Base-by-base conservation (phyloP, 2,888 invertebrate genomes). In the Drosophila affinis region DNA sequence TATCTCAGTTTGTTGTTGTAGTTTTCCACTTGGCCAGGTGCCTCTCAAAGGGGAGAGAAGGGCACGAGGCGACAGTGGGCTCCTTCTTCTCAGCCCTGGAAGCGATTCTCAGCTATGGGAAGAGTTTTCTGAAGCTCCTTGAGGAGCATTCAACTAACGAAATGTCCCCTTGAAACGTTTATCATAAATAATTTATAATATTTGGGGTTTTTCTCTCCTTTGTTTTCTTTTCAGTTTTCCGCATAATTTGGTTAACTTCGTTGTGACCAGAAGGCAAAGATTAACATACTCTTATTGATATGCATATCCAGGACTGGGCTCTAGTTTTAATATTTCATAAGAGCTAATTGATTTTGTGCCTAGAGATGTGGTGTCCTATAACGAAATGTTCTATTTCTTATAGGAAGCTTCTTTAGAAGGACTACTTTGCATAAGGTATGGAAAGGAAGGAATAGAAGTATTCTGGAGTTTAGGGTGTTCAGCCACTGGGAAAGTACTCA, bases 161-260 rank as follows among this genome's bases (percentile, higher is more conserved):
- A 82, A 78, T 76, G 78, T 70, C 55, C 72, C 62, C 70, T 77
- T 70, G 73, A 79, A 87, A 74, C 80, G 77, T 77, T 87, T 88
- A 79, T 73, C 73, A 87, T 87, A 78, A 87, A 87, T 87, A 72
- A 86, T 87, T 78, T 77, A 87, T 79, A 73, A 74, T 71, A 67
- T 75, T 79, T 73, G 71, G 64, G 55, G 62, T 75, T 65, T 76
- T 76, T 69, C 72, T 71, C 76, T 72, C n/a, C n/a, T 83, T 80
- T 54, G 47, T 60, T 59, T 72, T 49, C 6, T 46, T 27, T 55
- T 58, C n/a, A 21, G 9, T 56, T 47, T 18, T 56, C 14, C 39
- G 58, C 56, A 61, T 60, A 53, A 60, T 71, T 71, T 57, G 52
- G 9, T 53, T 12, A 48, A 9, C 44, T 58, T 45, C n/a, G 39